Evolutionary conservation across 2,113 vertebrate genomes (phyloP), one percentile per base, ranked within the genome.

Genomic region (Calidris pygmaea): DNA sequence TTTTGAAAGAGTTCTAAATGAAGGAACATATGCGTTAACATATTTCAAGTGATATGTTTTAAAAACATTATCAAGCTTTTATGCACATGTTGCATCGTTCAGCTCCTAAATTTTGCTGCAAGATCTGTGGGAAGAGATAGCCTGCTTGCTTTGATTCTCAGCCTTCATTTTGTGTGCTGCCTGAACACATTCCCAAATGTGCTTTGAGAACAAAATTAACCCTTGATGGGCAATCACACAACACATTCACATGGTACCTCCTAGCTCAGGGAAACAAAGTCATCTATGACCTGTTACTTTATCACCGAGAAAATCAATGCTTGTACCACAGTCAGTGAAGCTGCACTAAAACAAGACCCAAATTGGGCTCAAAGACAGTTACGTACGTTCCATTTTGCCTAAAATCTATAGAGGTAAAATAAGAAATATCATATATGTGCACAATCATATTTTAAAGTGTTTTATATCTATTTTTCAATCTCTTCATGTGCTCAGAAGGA

Each of bases 11-110:
- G 59, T 41, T 93, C 74, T 93, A 96, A 96, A 95, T 53, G 95
- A 87, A 87, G 78, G 91, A 96, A 94, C 95, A 96, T 96, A 96
- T 97, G 96, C 90, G 63, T 96, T 96, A 96, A 88, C 95, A 97
- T 97, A 96, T 96, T 97, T 97, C 93, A 96, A 96, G 87, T 94
- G 94, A 95, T 95, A 87, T 97, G 95, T 97, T 97, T 96, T 94
- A 77, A 93, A 96, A 96, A 97, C 95, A 97, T 96, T 95, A 95
- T 94, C 95, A 96, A 97, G 96, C 81, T 96, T 96, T 96, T 94
- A 83, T 96, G 96, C 93, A 96, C 96, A 96, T 97, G 93, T 94
- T 96, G 90, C 91, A 94, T 91, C 87, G 10, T 90, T 96, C 87
- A 77, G 82, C 87, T 97, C 95, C 93, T 91, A 95, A 93, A 91